Evolutionary conservation across 2,113 vertebrate species (phyloP).

Genomic region (Platichthys flesus): DNA sequence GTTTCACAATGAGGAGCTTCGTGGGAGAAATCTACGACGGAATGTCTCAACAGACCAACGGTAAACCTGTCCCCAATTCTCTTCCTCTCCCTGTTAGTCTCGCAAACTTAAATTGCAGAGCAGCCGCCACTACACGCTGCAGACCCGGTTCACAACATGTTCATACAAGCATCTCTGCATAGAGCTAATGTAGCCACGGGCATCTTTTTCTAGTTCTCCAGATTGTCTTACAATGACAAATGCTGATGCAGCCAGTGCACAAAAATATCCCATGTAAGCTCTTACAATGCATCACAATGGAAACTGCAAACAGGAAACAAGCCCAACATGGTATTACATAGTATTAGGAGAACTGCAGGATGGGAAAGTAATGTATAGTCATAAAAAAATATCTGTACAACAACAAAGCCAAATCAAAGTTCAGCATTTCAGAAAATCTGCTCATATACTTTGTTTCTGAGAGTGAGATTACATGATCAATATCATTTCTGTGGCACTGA

Average conservation of each 20-base stretch:
- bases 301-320: conserved; percentile 18
- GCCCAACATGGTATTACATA: conserved; percentile 1
- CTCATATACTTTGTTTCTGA: background rate
- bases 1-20: conserved; percentile 32
- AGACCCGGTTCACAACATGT: background rate
- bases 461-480: no score
- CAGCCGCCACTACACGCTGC: conserved; percentile 10
- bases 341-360: conserved; percentile 9
- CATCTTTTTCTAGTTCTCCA: conserved; percentile 1
- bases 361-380: background rate
- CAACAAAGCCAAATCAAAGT: background rate
- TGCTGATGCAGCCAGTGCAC: conserved; percentile 11
- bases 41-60: conserved; percentile 28
- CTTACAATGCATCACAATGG: conserved; percentile 4
- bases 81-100: background rate
- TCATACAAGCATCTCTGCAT: background rate
- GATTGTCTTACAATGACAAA: conserved; percentile 16
- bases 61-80: conserved; percentile 11
- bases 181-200: background rate
- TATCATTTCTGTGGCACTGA: no score
- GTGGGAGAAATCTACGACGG: conserved; percentile 1
- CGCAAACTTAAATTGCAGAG: conserved; percentile 2
- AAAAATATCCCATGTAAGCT: conserved; percentile 20
- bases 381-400: background rate
- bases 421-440: background rate